Evolutionary conservation across 2,888 invertebrate species (phyloP).

Genomic region (Rutpela maculata): DNA sequence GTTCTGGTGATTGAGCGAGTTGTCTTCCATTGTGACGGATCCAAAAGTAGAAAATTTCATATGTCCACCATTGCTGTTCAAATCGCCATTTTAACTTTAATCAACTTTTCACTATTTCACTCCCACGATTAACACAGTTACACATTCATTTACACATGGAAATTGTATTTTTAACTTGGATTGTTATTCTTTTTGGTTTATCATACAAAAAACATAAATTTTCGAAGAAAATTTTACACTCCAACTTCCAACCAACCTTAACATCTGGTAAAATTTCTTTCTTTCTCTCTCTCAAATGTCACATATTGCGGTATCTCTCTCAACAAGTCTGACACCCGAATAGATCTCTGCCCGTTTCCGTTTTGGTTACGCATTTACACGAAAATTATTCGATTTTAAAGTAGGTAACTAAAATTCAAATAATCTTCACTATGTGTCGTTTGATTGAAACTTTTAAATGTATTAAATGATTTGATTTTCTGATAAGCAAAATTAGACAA

Average conservation of each 20-base stretch:
- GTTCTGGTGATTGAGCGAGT: conserved; percentile 73
- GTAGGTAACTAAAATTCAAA: background rate
- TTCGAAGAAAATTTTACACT: conserved; percentile 56
- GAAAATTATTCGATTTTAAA: conserved; percentile 37
- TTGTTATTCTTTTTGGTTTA: conserved; percentile 44
- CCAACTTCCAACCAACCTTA: conserved; percentile 62
- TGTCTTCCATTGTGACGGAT: conserved; percentile 76
- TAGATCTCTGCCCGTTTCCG: conserved; percentile 37
- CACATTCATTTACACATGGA: conserved; percentile 44
- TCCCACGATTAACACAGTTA: conserved; percentile 43
- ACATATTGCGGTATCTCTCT: conserved; percentile 48
- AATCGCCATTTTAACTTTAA: conserved; percentile 64
- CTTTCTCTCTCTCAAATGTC: conserved; percentile 45
- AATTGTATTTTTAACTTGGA: conserved; percentile 38
- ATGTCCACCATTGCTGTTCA: conserved; percentile 64
- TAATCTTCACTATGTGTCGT: background rate
- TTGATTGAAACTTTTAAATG: background rate
- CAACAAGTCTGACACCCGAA: conserved; percentile 30
- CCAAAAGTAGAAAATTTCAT: conserved; percentile 68
- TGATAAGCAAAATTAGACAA: background rate
- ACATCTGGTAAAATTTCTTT: conserved; percentile 60
- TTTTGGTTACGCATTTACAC: conserved; percentile 39
- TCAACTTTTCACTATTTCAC: conserved; percentile 50
- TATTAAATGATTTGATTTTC: background rate
- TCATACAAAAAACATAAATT: conserved; percentile 52